phyloP scores from a whole-genome alignment of 1,140 invertebrate species.

The Cydia strobilella region DNA sequence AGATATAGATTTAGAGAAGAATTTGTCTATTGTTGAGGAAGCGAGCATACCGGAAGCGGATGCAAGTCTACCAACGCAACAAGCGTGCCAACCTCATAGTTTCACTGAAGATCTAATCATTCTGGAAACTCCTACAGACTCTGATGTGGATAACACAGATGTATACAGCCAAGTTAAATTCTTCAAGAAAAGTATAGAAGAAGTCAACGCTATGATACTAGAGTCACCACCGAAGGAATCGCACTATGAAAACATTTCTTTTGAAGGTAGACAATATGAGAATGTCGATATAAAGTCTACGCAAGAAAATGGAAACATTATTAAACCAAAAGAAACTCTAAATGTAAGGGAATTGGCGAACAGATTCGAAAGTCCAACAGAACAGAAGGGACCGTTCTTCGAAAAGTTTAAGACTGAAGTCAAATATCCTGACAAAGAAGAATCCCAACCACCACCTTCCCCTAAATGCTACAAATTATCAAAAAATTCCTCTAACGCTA shows the following conservation, averaged over 20 bases:
- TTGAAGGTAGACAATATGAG: slow-evolving; percentile 50
- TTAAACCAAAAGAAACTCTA: slow-evolving; percentile 53
- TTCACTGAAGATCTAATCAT: slow-evolving; percentile 67
- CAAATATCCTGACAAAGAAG: slow-evolving; percentile 64
- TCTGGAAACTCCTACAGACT: slow-evolving; percentile 65
- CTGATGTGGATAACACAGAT: slow-evolving; percentile 64
- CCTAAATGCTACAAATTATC: slow-evolving; percentile 75
- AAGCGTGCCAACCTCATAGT: slow-evolving; percentile 78
- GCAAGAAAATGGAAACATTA: slow-evolving; percentile 64
- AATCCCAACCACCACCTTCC: slow-evolving; percentile 51
- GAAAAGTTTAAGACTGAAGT: slow-evolving; percentile 71
- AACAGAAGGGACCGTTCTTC: slow-evolving; percentile 74
- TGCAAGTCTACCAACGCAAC: slow-evolving; percentile 79
- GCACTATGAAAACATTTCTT: slow-evolving; percentile 65
- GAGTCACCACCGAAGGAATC: slow-evolving; percentile 65
- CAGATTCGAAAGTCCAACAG: slow-evolving; percentile 81
- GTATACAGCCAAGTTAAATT: slow-evolving; percentile 89
- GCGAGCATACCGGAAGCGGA: slow-evolving; percentile 78
- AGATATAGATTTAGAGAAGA: slow-evolving; percentile 76
- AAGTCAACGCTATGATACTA: slow-evolving; percentile 85
- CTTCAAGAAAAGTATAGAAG: slow-evolving; percentile 86
- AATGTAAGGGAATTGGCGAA: slow-evolving; percentile 82
- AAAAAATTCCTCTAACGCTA: slow-evolving; percentile 83
- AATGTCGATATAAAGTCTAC: slow-evolving; percentile 44
- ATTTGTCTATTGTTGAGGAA: slow-evolving; percentile 74